Conservation (phyloP, 2,113 vertebrate species). For the Murina feae region DNA sequence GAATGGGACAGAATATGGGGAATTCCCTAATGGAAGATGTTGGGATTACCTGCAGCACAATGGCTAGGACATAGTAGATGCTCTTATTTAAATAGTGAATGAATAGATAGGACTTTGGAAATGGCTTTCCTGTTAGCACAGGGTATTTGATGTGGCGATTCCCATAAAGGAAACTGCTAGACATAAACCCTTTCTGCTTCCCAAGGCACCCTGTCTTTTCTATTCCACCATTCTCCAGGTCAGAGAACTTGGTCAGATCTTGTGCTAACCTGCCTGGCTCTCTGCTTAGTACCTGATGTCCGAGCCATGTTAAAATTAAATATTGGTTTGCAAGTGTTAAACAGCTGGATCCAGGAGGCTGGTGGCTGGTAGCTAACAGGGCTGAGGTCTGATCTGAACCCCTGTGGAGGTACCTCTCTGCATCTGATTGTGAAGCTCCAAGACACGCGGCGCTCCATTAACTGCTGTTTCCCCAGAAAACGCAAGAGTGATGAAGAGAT, state of each 20-base stretch:
- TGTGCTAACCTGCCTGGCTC: not conserved
- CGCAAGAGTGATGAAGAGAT: not conserved
- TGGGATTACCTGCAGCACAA: not conserved
- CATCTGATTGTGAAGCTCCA: not conserved
- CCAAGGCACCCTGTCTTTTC: not conserved
- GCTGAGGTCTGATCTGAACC: not conserved
- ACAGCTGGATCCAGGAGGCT: not conserved
- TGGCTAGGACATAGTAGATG: not conserved
- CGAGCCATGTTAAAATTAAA: not conserved
- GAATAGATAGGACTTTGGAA: not conserved
- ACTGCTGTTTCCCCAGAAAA: fast-evolving
- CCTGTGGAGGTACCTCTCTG: too few species aligned
- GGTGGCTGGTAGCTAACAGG: not conserved
- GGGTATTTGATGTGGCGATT: not conserved
- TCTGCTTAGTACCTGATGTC: not conserved
- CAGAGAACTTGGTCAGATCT: not conserved
- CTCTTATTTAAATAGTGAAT: not conserved
- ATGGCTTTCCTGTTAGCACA: not conserved
- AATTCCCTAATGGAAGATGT: not conserved
- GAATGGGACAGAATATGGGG: not conserved
- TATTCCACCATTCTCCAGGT: too few species aligned
- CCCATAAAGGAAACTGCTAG: not conserved
- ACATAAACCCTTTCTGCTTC: not conserved
- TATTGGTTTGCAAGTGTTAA: not conserved
- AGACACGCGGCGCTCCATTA: not conserved